These are phyloP conservation scores for Rhinatrema bivittatum DNA, from an alignment of 2,797 vertebrate species.

Conservation along the genomic window DNA sequence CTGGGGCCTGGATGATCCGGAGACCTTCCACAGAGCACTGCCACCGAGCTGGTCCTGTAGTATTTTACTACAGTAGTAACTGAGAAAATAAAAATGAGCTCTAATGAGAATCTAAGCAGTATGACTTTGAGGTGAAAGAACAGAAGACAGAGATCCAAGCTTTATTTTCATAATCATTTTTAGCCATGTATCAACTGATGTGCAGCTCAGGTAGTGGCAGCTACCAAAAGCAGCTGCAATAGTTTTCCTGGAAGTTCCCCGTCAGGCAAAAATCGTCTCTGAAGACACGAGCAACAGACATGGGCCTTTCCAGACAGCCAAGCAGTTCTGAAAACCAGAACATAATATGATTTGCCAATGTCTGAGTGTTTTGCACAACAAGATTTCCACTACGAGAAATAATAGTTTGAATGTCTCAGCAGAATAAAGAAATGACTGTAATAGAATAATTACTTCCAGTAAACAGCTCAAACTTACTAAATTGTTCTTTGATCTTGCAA, in stretches of 20 bases:
- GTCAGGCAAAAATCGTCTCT: constrained; percentile 32
- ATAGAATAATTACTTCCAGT: constrained; percentile 4
- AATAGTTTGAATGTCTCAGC: constrained; percentile 11
- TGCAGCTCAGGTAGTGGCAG: constrained; percentile 7
- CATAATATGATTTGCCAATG: constrained; percentile 17
- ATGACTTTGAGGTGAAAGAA: too few species aligned
- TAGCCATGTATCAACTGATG: too few species aligned
- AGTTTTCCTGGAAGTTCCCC: constrained; percentile 29
- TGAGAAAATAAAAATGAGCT: too few species aligned
- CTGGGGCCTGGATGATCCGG: too few species aligned
- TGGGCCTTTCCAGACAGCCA: constrained; percentile 4
- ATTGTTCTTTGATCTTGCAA: constrained; percentile 12
- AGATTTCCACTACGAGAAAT: constrained; percentile 19
- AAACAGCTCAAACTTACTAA: constrained; percentile 7
- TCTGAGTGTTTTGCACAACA: constrained; percentile 4
- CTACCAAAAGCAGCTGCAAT: constrained; percentile 21
- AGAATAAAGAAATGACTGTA: constrained; percentile 12
- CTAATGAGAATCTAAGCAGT: too few species aligned
- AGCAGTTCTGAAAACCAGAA: constrained; percentile 24
- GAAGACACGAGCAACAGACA: constrained; percentile 19
- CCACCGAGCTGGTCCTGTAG: too few species aligned
- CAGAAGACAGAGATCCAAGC: too few species aligned
- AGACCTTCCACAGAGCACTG: too few species aligned
- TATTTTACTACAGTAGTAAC: too few species aligned
- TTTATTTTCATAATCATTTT: too few species aligned